Base-by-base conservation (phyloP, 1,140 invertebrate species). In the Pseudomyrmex concolor region DNA sequence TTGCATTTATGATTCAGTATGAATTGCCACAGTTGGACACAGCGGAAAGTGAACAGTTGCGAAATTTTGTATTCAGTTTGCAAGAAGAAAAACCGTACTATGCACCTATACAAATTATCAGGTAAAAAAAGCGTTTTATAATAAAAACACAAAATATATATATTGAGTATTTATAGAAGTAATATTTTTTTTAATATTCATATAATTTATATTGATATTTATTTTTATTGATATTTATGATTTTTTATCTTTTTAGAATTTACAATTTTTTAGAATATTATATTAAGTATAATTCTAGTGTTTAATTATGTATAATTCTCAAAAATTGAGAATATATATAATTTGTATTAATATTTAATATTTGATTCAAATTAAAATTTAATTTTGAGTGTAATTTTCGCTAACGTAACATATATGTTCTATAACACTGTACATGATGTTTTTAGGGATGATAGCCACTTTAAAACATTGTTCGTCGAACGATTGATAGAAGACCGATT, bases 401-500 rank as follows among this genome's bases (percentile, higher is more conserved):
- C 0, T 34, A 34, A 34, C 4, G 34, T 34, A 7, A 34, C 34
- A 34, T 59, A 12, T 51, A 51, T 13, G 13, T 51, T 82, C 17
- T 50, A 3, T 45, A 57, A 66, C 10, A n/a, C 17, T 4, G 1
- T 3, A 25, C 86, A 80, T 88, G 66, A 85, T 74, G 3, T 91
- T 94, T 95, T 54, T 91, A 97, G 98, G 92, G 99, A 99, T 91
- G 99, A 99, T 93, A 98, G 98, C 91, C 97, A 97, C 78, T 95
- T 96, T 64, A 95, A 97, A 84, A 95, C 95, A 57, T 91, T 96
- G 80, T 99, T 99, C 94, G 96, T 98, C 25, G 97, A 99, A 86
- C 96, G 96, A 86, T 95, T 99, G 88, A 95, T 99, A 34, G 99
- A 99, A 94, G 99, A 99, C 94, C 95, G 98, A 91, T 97, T 97